Percentiles rank a stretch among this genome's conserved stretches.
Evolutionary conservation across 2,888 invertebrate species (phyloP).

Genomic region (Xestobium rufovillosum): DNA sequence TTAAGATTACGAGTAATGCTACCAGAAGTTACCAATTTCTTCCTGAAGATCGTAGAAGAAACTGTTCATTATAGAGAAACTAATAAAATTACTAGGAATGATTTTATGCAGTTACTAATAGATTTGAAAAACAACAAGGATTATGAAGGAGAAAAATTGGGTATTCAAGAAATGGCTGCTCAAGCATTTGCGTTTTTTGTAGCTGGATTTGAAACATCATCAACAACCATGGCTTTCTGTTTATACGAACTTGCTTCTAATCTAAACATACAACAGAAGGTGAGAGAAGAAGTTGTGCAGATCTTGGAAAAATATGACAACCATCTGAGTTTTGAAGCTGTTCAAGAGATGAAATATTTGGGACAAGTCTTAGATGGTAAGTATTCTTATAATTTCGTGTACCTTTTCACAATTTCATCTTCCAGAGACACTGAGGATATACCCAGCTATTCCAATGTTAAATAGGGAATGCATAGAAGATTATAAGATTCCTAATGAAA

Average conservation of each 20-base stretch:
- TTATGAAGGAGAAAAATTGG: slow-evolving; percentile 14
- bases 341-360: slow-evolving; percentile 43
- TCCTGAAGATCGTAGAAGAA: slow-evolving; percentile 26
- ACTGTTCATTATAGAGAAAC: slow-evolving; percentile 27
- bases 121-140: slow-evolving; percentile 23
- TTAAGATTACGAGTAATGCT: slow-evolving; percentile 23
- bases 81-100: slow-evolving; percentile 26
- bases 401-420: too few relatives aligned
- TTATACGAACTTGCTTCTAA: slow-evolving; percentile 40
- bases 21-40: slow-evolving; percentile 26
- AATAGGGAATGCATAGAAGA: slow-evolving; percentile 26
- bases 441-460: slow-evolving; percentile 30
- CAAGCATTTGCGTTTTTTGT: slow-evolving; percentile 43
- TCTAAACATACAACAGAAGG: slow-evolving; percentile 40
- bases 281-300: slow-evolving; percentile 38
- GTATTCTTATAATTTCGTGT: too few relatives aligned
- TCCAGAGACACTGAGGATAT: slow-evolving; percentile 32
- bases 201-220: slow-evolving; percentile 47
- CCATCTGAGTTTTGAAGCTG: slow-evolving; percentile 38
- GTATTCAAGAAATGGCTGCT: slow-evolving; percentile 31
- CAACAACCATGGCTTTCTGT: slow-evolving; percentile 39
- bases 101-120: slow-evolving; percentile 39
- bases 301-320: slow-evolving; percentile 32
- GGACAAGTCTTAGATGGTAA: slow-evolving; percentile 41
- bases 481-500: slow-evolving; percentile 28